phyloP scores from a whole-genome alignment of 2,888 invertebrate genomes.

The Philaethria dido region DNA sequence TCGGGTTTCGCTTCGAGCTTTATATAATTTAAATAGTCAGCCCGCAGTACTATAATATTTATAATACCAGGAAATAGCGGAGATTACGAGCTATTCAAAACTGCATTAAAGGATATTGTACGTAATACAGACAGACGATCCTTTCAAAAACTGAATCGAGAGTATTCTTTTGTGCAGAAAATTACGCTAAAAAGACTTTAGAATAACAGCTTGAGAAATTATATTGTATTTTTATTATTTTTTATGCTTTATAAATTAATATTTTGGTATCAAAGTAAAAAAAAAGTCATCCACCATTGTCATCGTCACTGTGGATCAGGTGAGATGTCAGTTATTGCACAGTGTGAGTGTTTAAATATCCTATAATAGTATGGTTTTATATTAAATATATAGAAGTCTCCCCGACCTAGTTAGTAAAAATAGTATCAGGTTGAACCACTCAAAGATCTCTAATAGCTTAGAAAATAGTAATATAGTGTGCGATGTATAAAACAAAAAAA shows the following conservation, averaged over 20 bases:
- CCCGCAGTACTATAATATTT: slow-evolving; percentile 23
- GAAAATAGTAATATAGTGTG: no score
- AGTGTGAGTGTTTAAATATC: background rate
- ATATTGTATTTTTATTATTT: background rate
- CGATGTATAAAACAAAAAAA: no score
- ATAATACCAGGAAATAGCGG: slow-evolving; percentile 14
- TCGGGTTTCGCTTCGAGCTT: background rate
- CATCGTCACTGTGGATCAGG: background rate
- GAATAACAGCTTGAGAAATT: background rate
- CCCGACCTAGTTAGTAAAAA: background rate
- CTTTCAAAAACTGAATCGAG: slow-evolving; percentile 16
- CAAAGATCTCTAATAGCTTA: no score
- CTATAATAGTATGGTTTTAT: background rate
- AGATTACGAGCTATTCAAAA: slow-evolving; percentile 23
- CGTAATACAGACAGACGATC: slow-evolving; percentile 16
- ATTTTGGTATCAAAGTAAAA: background rate
- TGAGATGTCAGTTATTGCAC: background rate
- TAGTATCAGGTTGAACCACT: no score
- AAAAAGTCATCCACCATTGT: background rate
- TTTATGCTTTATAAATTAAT: background rate
- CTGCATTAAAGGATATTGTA: slow-evolving; percentile 27
- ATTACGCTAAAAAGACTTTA: slow-evolving; percentile 2
- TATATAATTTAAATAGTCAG: slow-evolving; percentile 12
- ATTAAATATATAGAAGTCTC: background rate
- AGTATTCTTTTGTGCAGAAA: slow-evolving; percentile 20